Evolutionary conservation across 37 sponge, comb jelly and placozoan species (phyloP), one percentile per base, ranked within the genome.

Genomic region (Mnemiopsis leidyi): DNA sequence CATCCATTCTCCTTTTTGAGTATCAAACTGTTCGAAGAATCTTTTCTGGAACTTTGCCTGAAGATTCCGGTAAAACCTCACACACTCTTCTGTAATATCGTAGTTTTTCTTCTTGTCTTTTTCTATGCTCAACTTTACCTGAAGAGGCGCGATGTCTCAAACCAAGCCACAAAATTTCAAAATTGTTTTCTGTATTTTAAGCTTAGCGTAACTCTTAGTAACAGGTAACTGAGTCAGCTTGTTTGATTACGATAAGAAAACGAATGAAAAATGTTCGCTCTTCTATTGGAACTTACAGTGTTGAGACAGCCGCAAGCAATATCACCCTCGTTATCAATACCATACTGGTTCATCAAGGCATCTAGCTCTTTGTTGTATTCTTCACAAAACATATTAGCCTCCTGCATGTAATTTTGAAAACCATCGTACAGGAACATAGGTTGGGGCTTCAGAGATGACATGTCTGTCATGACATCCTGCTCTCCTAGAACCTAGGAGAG

Each of bases 1-100:
- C 82, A 18, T 79, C 82, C 82, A 79, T 36, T 79, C 82, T 79
- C 82, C 82, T 33, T 79, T 79, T 23, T 79, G 35, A 16, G 82
- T 79, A 36, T 33, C 82, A 23, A 79, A 79, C 82, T 79, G 31
- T 7, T 16, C 82, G 82, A 79, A 79, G 36, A 79, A 79, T 36
- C 23, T 30, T 9, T 36, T 32, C 37, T 79, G 82, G 21, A 29
- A 79, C 73, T 69, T 69, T 16, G 38, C 82, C 21, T 79, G 82
- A 33, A 79, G 32, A 36, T 1, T 79, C 32, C 82, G 38, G 82
- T 79, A 79, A 36, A 79, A 79, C 29, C 82, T 32, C 1, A 79
- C 82, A 79, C 82, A 79, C 82, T 79, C 82, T 36, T 79, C 82
- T 29, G 82, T 79, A 7, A 79, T 79, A 33, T 79, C 82, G 21